Base-by-base conservation (phyloP, 2,888 invertebrate genomes). In the Phalera bucephala region DNA sequence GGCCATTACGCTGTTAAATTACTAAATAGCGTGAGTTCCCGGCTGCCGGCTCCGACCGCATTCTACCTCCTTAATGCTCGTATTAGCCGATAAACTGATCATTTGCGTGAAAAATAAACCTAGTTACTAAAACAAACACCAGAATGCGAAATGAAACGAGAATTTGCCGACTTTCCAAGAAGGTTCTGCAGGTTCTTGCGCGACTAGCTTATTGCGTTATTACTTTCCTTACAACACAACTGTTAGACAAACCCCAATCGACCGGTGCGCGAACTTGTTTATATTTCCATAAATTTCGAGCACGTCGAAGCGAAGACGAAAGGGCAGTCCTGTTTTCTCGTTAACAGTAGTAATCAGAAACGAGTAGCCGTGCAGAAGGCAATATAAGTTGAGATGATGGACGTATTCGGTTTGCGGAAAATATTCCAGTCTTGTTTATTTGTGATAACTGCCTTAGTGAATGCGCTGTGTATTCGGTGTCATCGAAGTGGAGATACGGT, bases 31-130 rank as follows among this genome's bases (percentile, higher is more conserved):
- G 74, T 80, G 80, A 64, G 59, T 40, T 43, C 36, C 43, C 44
- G 47, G 55, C 50, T 54, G 56, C 61, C 47, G 41, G 57, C 58
- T 42, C 50, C 62, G 67, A 58, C 74, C 64, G 65, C 75, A 72
- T 78, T 76, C 67, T 73, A 57, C 53, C 44, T 49, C 52, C 60
- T 66, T 76, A 75, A 71, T 69, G 67, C 65, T 66, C 63, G 64
- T 72, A 72, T 72, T 71, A 72, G 63, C 58, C 59, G 70, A 73
- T 78, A 74, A 75, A 73, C 66, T 68, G 66, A 70, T 69, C 64
- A 69, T 73, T 80, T 76, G 64, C 60, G 71, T 74, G 73, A 79
- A 77, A 80, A 80, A 78, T 75, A 77, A 70, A 68, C 56, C 55
- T 56, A 64, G 66, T 76, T 73, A 70, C 64, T 66, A 62, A 71